A percentile compares a stretch with the other conserved stretches of the same genome.
phyloP scores from a whole-genome alignment of 2,797 vertebrate species.

The Podargus strigoides region DNA sequence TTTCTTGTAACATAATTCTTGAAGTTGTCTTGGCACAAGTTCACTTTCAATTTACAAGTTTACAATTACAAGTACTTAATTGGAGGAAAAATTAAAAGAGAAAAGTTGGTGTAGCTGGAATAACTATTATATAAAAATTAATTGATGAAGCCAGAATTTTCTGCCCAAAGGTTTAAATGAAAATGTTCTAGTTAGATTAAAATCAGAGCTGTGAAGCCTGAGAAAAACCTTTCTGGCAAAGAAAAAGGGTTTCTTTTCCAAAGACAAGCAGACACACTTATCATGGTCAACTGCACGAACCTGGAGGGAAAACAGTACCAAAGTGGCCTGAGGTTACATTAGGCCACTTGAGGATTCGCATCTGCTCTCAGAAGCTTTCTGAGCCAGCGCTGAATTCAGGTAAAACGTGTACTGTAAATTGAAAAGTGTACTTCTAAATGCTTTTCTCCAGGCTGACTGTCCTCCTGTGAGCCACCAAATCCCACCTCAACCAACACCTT shows the following conservation, averaged over 20 bases:
- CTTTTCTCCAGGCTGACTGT: slow-evolving; percentile 7
- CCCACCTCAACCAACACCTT: neutral
- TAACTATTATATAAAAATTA: slow-evolving; percentile 25
- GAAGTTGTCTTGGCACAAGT: slow-evolving; percentile 36
- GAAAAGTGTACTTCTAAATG: slow-evolving; percentile 29
- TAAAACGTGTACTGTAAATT: slow-evolving; percentile 31
- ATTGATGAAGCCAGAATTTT: slow-evolving; percentile 32
- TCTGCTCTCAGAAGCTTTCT: slow-evolving; percentile 21
- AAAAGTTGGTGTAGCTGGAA: slow-evolving; percentile 43
- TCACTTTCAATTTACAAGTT: slow-evolving; percentile 55
- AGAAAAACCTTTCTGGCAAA: neutral
- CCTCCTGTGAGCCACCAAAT: slow-evolving; percentile 30
- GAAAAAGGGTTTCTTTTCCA: slow-evolving; percentile 34
- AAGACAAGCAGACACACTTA: slow-evolving; percentile 46
- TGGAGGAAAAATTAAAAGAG: neutral
- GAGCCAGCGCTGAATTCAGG: neutral
- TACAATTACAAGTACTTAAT: neutral
- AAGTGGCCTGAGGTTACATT: slow-evolving; percentile 13
- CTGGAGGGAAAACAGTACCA: neutral
- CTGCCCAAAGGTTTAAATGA: slow-evolving; percentile 11
- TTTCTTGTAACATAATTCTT: slow-evolving; percentile 36
- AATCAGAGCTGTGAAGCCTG: neutral
- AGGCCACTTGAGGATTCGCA: neutral
- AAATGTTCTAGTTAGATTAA: slow-evolving; percentile 31
- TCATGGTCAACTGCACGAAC: neutral